Base-by-base conservation (phyloP, 2,113 vertebrate species). In the Bucco capensis region DNA sequence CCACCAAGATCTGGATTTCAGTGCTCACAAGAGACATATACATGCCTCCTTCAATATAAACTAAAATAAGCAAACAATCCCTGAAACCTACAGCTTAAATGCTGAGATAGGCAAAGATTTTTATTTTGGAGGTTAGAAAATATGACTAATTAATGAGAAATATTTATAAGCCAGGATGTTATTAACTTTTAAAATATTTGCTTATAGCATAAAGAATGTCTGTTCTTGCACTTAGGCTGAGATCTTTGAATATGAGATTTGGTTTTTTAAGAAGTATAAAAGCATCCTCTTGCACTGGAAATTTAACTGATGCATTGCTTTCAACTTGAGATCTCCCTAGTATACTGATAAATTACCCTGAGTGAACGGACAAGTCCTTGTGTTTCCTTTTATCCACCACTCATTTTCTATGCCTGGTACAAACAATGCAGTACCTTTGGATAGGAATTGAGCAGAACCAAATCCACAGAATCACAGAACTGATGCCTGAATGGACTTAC, bases 171-270 rank as follows among this genome's bases (percentile, higher is more conserved):
- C 27, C 54, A 89, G 62, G 17, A 69, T 66, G 33, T 37, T 65
- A 75, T 84, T 73, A 86, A 83, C 65, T 94, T 92, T n/a, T 49
- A 74, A 79, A 89, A 50, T 89, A 92, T 64, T 81, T 89, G 46
- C 67, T 85, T 73, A 83, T 30, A 77, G 71, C n/a, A 51, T 56
- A 91, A 77, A 56, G 58, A 75, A 74, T 53, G 5, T 61, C 51
- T 47, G 15, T 49, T 78, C 42, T 67, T 78, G 22, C 28, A 65
- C n/a, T 77, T 72, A 30, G 62, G 21, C 58, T 62, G 47, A 93
- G 77, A 49, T 53, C 25, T 87, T 6, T 57, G 74, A 71, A 67
- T 24, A 75, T 5, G n/a, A 88, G 17, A 74, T 77, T 31, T 42
- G 8, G 1, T 72, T 57, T 72, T 77, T n/a, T 2, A 5, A 38